Evolutionary conservation across 1,140 invertebrate genomes (phyloP).

Genomic region (Caenorhabditis tropicalis): DNA sequence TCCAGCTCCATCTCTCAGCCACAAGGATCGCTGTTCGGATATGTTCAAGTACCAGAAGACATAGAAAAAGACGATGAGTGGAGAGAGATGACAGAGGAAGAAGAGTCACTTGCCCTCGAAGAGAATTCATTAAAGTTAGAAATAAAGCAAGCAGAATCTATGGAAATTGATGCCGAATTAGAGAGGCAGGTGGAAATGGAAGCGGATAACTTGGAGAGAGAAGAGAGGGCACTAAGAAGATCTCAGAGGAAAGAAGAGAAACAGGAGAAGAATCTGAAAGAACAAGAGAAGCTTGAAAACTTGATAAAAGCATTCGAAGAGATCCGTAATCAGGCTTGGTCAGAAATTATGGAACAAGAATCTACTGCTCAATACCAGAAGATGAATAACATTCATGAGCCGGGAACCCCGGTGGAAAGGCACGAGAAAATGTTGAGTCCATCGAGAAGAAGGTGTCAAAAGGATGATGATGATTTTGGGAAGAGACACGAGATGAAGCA

Average conservation of each 20-base stretch:
- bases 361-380: not conserved
- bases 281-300: not conserved
- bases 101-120: conserved; percentile 63
- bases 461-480: conserved; percentile 47
- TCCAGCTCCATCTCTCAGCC: not conserved
- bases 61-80: conserved; percentile 57
- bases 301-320: conserved; percentile 33
- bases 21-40: not conserved
- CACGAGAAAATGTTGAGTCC: conserved; percentile 48
- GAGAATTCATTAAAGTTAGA: conserved; percentile 66
- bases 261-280: not conserved
- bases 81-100: conserved; percentile 66
- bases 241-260: not conserved
- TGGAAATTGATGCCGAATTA: conserved; percentile 60
- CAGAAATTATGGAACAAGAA: conserved; percentile 17
- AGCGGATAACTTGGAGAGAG: conserved; percentile 41
- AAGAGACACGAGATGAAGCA: conserved; percentile 52
- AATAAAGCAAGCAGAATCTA: conserved; percentile 60
- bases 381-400: conserved; percentile 21
- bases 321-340: not conserved
- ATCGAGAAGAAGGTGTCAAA: conserved; percentile 29
- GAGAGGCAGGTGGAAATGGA: conserved; percentile 55
- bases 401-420: conserved; percentile 28
- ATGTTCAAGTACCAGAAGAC: not conserved
- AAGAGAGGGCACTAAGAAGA: conserved; percentile 17